phyloP scores from a whole-genome alignment of 2,113 vertebrate genomes.

The Sigmodon hispidus region DNA sequence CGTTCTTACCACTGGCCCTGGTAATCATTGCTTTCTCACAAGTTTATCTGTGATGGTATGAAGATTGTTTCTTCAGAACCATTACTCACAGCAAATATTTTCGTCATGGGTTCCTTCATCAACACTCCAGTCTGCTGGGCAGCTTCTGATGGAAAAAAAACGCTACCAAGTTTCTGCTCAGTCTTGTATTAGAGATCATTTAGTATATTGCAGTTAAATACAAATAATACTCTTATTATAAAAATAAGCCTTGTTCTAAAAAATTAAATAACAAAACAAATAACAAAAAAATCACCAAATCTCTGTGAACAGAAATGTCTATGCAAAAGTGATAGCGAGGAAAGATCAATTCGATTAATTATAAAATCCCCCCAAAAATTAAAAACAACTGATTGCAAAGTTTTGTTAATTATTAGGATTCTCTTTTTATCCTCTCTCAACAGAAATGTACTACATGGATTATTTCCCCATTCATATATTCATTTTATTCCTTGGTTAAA shows the following conservation, averaged over 20 bases:
- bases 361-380: neutral
- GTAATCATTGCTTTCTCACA: slow-evolving; percentile 30
- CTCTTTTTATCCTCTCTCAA: neutral
- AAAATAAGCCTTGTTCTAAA: slow-evolving; percentile 4
- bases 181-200: slow-evolving; percentile 31
- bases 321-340: neutral
- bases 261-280: neutral
- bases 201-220: neutral
- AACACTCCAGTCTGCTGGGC: neutral
- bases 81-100: slow-evolving; percentile 38
- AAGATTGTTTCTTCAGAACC: slow-evolving; percentile 45
- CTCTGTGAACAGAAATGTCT: neutral
- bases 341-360: slow-evolving; percentile 24
- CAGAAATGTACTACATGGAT: neutral
- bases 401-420: neutral
- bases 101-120: neutral
- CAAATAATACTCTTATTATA: slow-evolving; percentile 19
- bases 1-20: neutral
- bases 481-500: neutral
- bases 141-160: slow-evolving; percentile 10
- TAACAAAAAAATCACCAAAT: neutral
- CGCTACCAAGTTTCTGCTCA: neutral
- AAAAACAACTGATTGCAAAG: neutral
- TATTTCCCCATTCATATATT: neutral
- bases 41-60: neutral